Evolutionary conservation across 1,140 invertebrate genomes (phyloP).

Genomic region (Schlechtendalia chinensis): DNA sequence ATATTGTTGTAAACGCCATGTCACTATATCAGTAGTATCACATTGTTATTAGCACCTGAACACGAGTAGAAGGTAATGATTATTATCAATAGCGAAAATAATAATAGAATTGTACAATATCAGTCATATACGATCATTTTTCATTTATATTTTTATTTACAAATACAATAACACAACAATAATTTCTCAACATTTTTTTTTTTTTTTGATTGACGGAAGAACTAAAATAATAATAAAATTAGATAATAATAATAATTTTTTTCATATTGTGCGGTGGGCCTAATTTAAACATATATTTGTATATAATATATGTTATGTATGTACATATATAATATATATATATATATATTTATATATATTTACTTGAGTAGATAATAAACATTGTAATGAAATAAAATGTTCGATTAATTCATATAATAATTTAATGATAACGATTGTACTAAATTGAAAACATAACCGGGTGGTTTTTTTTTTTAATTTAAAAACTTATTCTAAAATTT

Average conservation of each 20-base stretch:
- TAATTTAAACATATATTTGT: conserved; percentile 24
- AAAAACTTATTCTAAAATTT: conserved; percentile 46
- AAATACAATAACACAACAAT: conserved; percentile 50
- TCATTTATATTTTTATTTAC: conserved; percentile 49
- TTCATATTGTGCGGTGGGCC: conserved; percentile 37
- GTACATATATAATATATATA: neutral
- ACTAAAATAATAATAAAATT: conserved; percentile 48
- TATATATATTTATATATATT: neutral
- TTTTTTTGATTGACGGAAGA: conserved; percentile 43
- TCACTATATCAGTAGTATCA: neutral
- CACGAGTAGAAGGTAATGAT: no score
- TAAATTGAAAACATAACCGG: conserved; percentile 49
- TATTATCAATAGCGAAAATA: no score
- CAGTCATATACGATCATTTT: conserved; percentile 19
- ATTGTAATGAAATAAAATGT: conserved; percentile 40
- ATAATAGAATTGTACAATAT: neutral
- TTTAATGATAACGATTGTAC: conserved; percentile 50
- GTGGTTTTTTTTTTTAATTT: conserved; percentile 46
- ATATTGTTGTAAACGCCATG: no score
- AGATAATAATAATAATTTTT: conserved; percentile 31
- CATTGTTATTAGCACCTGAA: neutral
- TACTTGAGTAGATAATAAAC: conserved; percentile 26
- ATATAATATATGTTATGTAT: conserved; percentile 2
- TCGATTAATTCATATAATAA: conserved; percentile 47
- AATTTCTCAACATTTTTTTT: conserved; percentile 49